Evolutionary conservation across 2,113 vertebrate species (phyloP), one percentile per base, ranked within the genome.

Genomic region (Larimichthys crocea): DNA sequence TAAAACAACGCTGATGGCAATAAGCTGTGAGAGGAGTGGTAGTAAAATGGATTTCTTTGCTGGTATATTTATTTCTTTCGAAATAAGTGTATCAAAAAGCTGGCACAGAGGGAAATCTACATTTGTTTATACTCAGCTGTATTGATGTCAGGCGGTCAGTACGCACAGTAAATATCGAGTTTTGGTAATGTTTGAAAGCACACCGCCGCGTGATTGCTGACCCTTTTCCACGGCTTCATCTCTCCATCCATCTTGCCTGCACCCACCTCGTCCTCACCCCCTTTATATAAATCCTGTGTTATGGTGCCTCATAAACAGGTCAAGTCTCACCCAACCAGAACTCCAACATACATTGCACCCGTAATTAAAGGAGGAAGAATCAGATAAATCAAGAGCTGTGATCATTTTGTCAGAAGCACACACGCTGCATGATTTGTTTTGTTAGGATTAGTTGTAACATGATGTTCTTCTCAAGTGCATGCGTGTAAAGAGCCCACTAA

Each of bases 281-380:
- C 79, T 77, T 49, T 10, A 74, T 75, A 88, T 91, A 92, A 90
- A 93, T 86, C 83, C 69, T 65, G 31, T 29, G 50, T 88, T 87
- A 84, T 61, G 68, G 84, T 10, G 76, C 73, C 74, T 87, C 75
- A 61, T 91, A 89, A 93, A 92, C 74, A 78, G 88, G 76, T 89
- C 88, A 69, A 35, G 56, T 78, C 82, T 81, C 50, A 73, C 57
- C 67, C 68, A 20, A 83, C 26, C 44, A 89, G 35, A 86, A 71
- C 80, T 73, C 64, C 50, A 72, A 83, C 83, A 86, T 55, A 59
- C 62, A 26, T 59, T 52, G 42, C 72, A 88, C 40, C 29, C 10
- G 40, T 59, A 75, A 80, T 77, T 73, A 75, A 72, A 80, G 44
- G 2, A n/a, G 56, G 26, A 59, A 56, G 20, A 68, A 52, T 65